Evolutionary conservation across 2,113 vertebrate species (phyloP), one percentile per base, ranked within the genome.

Genomic region (Cephalopterus ornatus): DNA sequence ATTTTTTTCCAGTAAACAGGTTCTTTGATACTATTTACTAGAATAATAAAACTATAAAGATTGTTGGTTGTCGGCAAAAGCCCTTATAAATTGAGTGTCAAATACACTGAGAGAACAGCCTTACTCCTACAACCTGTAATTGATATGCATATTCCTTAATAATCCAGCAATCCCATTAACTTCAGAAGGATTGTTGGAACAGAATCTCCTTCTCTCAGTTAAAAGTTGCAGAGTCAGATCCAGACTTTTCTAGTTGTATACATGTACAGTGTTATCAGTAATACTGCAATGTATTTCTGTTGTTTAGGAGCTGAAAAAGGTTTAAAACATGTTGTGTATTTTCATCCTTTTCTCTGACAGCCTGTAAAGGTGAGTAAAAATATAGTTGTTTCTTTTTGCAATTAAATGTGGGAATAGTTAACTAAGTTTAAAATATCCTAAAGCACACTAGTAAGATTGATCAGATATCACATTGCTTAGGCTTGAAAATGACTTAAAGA

Each of bases 281-380:
- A 88, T 35, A 23, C 59, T 77, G 75, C 88, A 71, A 44, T 76
- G 42, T 72, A 47, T 88, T 88, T 95, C 85, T 92, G 82, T 76
- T 88, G 78, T 92, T 94, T 59, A 90, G 82, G 85, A 89, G 84
- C 76, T 93, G 88, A 81, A 77, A 95, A 84, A 66, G 33, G 62
- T 89, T 92, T 83, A 87, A 94, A 96, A 81, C 61, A 59, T 49
- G 61, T 82, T 94, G 63, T 95, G 56, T 92, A 41, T 91, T 96
- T 95, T 95, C 85, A 92, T 86, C 79, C 80, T 95, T 91, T 94
- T 91, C 47, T 91, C 83, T 93, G 73, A 93, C 73, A 94, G 87
- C 47, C 41, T 85, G 52, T 61, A 58, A 91, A 82, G 73, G 88
- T 89, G 78, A 91, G 93, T 72, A 65, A 78, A 89, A 91, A 58